Conservation (phyloP, 2,113 vertebrate genomes). For the Castor canadensis region DNA sequence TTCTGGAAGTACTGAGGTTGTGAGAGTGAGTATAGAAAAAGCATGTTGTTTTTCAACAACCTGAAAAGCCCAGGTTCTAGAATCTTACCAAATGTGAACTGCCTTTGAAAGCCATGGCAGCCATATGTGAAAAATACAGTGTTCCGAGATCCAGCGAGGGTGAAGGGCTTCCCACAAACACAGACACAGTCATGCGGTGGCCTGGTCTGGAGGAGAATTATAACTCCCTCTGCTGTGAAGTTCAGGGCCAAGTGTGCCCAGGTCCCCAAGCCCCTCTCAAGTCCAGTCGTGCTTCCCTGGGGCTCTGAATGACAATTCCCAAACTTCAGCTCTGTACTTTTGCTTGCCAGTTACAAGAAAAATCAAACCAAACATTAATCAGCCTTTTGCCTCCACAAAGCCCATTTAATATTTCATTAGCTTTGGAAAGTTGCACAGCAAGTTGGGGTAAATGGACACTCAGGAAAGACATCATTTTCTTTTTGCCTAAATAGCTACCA, state of each 20-base stretch:
- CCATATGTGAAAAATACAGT: not conserved
- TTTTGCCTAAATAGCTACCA: not conserved
- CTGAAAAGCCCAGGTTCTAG: not conserved
- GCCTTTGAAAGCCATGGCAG: not conserved
- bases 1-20: not conserved
- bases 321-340: not conserved
- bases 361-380: constrained; percentile 53
- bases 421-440: constrained; percentile 44
- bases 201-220: not conserved
- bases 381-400: constrained; percentile 24
- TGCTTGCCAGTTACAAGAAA: constrained; percentile 27
- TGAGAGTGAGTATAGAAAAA: not conserved
- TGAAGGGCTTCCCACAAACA: not conserved
- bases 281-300: not conserved
- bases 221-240: rapidly evolving
- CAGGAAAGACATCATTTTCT: constrained; percentile 4
- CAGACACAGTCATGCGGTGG: not conserved
- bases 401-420: constrained; percentile 48
- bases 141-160: not conserved
- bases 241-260: not conserved
- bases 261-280: rapidly evolving
- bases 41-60: not conserved
- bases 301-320: not conserved
- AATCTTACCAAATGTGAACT: not conserved
- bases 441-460: not conserved